Conservation (phyloP, 2,888 invertebrate species). For the Aphidius colemani region DNA sequence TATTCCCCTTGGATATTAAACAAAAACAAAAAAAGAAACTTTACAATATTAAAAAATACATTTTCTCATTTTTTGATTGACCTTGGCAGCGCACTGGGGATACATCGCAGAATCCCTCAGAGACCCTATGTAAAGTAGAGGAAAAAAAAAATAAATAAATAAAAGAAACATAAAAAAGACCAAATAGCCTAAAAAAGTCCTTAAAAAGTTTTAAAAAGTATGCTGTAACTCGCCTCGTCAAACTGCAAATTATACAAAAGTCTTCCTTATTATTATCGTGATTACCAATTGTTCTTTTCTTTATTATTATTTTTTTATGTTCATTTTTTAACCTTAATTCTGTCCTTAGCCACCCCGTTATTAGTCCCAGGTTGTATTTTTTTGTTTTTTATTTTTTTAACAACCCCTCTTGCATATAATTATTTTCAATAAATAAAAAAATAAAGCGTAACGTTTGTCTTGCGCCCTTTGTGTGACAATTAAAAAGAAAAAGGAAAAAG, state of each 20-base stretch:
- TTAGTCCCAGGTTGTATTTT: constrained; percentile 14
- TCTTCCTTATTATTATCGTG: constrained; percentile 54
- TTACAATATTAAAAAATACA: constrained; percentile 4
- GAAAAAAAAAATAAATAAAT: constrained; percentile 28
- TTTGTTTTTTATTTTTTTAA: constrained; percentile 23
- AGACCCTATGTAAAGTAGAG: constrained; percentile 24
- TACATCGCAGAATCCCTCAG: constrained; percentile 40
- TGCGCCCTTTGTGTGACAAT: neutral
- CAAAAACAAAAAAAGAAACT: constrained; percentile 5
- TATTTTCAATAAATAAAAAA: too few relatives aligned
- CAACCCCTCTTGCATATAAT: too few relatives aligned
- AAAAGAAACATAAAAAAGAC: constrained; percentile 32
- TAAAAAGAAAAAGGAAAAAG: constrained; percentile 5
- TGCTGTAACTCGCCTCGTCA: constrained; percentile 50
- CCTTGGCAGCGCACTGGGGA: constrained; percentile 48
- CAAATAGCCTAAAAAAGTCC: constrained; percentile 32
- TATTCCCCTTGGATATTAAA: neutral
- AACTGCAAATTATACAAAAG: constrained; percentile 55
- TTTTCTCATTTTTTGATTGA: constrained; percentile 53
- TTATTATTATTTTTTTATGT: constrained; percentile 33
- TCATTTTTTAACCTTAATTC: neutral
- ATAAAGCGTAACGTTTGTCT: constrained; percentile 18
- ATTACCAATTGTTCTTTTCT: constrained; percentile 44
- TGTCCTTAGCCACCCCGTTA: constrained; percentile 3
- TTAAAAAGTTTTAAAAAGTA: constrained; percentile 21